Conservation (phyloP, 1,140 invertebrate genomes). For the Phymorhynchus buccinoides region DNA sequence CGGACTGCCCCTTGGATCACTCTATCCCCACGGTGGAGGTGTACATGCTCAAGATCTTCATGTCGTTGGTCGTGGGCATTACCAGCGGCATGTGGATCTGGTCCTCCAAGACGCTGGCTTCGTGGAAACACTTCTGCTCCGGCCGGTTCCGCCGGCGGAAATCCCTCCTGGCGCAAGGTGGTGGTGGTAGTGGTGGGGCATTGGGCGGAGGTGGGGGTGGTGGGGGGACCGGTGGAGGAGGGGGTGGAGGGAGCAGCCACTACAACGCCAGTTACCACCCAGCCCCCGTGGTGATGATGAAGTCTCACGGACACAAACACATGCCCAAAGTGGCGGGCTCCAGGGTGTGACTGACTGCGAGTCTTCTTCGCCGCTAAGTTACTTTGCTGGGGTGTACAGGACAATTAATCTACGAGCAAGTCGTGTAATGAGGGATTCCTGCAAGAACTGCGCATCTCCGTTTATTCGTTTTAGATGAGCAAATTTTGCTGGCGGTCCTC, state of each 20-base stretch:
- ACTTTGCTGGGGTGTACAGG: background rate
- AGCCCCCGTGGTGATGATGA: constrained; percentile 64
- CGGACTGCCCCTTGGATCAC: constrained; percentile 66
- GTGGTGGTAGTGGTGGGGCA: constrained; percentile 45
- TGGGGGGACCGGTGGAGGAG: background rate
- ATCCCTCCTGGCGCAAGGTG: constrained; percentile 48
- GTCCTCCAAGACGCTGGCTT: constrained; percentile 69
- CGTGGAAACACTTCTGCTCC: constrained; percentile 70
- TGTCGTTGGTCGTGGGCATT: constrained; percentile 77
- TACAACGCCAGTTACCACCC: constrained; percentile 60
- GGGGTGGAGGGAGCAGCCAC: constrained; percentile 32
- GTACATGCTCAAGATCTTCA: constrained; percentile 80
- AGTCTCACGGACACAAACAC: constrained; percentile 58
- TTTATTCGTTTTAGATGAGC: too few species aligned
- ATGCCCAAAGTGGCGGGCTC: constrained; percentile 58
- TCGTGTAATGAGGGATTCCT: too few species aligned
- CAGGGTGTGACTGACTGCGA: constrained; percentile 45
- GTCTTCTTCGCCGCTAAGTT: background rate
- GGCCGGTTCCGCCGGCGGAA: constrained; percentile 65
- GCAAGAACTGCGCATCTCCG: too few species aligned
- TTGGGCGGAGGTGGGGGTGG: constrained; percentile 36
- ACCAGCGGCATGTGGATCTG: constrained; percentile 76
- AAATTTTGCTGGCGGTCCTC: too few species aligned
- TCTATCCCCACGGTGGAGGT: constrained; percentile 73
- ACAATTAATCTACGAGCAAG: too few species aligned